Conservation (phyloP, 2,888 invertebrate genomes). For the Tachina grossa region DNA sequence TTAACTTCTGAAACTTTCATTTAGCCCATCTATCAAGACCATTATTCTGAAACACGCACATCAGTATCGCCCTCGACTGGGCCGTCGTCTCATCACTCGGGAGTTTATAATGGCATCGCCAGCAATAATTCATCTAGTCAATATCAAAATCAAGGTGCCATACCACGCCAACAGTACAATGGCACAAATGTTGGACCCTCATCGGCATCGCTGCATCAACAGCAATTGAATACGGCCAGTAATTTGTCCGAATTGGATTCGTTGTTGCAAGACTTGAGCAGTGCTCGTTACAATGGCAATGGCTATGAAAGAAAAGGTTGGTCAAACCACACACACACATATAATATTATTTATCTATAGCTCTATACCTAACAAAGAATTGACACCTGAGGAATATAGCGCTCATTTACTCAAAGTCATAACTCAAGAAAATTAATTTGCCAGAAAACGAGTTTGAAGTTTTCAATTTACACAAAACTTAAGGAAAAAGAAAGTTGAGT, state of each 20-base stretch:
- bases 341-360: neutral
- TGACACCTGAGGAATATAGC: too few relatives aligned
- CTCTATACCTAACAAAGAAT: neutral
- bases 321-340: neutral
- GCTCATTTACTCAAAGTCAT: too few relatives aligned
- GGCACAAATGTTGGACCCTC: conserved; percentile 62
- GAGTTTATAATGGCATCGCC: conserved; percentile 68
- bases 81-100: conserved; percentile 41
- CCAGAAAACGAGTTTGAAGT: too few relatives aligned
- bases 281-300: conserved; percentile 86
- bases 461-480: too few relatives aligned
- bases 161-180: conserved; percentile 76
- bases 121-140: conserved; percentile 72
- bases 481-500: too few relatives aligned
- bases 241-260: conserved; percentile 96
- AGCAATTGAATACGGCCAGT: conserved; percentile 82
- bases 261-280: conserved; percentile 94
- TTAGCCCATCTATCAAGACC: conserved; percentile 80
- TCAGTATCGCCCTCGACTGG: conserved; percentile 74
- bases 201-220: conserved; percentile 44
- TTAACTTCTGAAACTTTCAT: conserved; percentile 12
- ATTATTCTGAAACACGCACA: conserved; percentile 80
- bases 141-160: conserved; percentile 79
- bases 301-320: conserved; percentile 83
- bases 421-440: too few relatives aligned